phyloP scores from a whole-genome alignment of 1,140 invertebrate species.

The Trachelipus rathkii region DNA sequence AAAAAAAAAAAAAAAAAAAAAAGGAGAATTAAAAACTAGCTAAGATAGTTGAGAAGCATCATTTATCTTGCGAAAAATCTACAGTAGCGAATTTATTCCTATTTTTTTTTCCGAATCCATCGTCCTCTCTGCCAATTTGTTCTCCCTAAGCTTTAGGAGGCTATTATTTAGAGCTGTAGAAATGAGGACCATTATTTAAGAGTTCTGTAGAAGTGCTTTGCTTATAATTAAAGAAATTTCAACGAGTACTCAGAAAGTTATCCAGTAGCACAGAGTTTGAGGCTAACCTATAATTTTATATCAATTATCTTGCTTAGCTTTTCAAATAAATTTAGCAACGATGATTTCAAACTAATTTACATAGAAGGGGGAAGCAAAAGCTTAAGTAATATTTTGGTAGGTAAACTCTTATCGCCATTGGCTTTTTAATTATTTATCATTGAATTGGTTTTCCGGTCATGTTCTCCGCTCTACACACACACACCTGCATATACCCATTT shows the following conservation, averaged over 20 bases:
- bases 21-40: no score
- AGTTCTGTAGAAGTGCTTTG: background rate
- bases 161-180: background rate
- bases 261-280: background rate
- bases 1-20: no score
- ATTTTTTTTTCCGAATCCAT: background rate
- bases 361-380: no score
- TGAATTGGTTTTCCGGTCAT: no score
- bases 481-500: no score
- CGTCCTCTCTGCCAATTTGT: background rate
- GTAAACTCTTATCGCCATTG: no score
- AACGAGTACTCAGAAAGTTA: background rate
- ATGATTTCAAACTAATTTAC: background rate
- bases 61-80: background rate
- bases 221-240: constrained; percentile 3
- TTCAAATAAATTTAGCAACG: constrained; percentile 1
- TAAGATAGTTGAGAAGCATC: background rate
- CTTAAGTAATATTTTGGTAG: no score
- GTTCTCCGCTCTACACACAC: no score
- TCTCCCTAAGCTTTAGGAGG: background rate
- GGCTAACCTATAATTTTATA: constrained; percentile 2
- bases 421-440: no score
- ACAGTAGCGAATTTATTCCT: background rate
- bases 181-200: background rate
- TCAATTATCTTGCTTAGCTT: background rate